Conservation (phyloP, 2,888 invertebrate species). For the Tricholauxania praeusta region DNA sequence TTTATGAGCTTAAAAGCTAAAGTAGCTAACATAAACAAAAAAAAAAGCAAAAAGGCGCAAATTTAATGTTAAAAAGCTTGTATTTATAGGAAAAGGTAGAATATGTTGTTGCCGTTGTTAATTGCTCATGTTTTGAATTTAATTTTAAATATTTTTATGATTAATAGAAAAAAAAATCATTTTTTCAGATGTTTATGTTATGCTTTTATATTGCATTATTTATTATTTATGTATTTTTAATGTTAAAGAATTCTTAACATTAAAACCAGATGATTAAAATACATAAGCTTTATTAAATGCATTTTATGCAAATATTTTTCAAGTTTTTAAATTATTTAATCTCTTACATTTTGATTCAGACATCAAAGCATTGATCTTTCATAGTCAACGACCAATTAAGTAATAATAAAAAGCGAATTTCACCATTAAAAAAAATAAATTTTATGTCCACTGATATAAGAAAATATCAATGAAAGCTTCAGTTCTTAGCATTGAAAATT, state of each 20-base stretch:
- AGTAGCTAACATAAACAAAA: slow-evolving; percentile 6
- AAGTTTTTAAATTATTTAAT: slow-evolving; percentile 1
- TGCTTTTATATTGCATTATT: slow-evolving; percentile 35
- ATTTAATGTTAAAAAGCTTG: slow-evolving; percentile 13
- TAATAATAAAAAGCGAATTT: too few relatives aligned
- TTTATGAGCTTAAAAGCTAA: slow-evolving; percentile 29
- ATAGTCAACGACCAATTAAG: too few relatives aligned
- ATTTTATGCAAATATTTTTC: neutral
- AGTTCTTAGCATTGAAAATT: too few relatives aligned
- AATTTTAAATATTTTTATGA: too few relatives aligned
- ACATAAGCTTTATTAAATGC: slow-evolving; percentile 12
- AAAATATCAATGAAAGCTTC: too few relatives aligned
- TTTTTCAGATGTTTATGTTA: slow-evolving; percentile 11
- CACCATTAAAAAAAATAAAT: too few relatives aligned
- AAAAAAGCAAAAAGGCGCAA: neutral
- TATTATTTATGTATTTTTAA: slow-evolving; percentile 25
- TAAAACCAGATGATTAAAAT: neutral
- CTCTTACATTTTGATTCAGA: neutral
- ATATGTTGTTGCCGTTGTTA: slow-evolving; percentile 4
- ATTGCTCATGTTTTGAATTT: too few relatives aligned
- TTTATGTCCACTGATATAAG: too few relatives aligned
- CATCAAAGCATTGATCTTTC: too few relatives aligned
- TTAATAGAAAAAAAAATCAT: neutral
- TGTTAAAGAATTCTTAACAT: slow-evolving; percentile 1
- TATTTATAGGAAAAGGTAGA: slow-evolving; percentile 10